Conservation (phyloP, 1,140 invertebrate species). For the Condylostylus longicornis region DNA sequence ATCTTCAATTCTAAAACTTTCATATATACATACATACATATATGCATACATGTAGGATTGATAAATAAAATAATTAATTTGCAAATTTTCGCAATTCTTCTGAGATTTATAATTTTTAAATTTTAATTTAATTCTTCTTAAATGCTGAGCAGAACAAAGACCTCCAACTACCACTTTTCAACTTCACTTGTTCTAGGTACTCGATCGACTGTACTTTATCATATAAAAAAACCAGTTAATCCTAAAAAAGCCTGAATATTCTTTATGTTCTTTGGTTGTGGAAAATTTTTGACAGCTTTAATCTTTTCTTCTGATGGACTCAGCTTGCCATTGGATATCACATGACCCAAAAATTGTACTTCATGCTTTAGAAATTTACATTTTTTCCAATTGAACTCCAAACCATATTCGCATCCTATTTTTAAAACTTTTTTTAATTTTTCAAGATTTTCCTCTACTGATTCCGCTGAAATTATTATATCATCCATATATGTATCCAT, state of each 20-base stretch:
- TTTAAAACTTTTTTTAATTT: constrained; percentile 15
- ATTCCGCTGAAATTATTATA: constrained; percentile 24
- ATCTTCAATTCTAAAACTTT: too few species aligned
- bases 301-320: constrained; percentile 17
- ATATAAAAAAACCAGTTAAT: constrained; percentile 5
- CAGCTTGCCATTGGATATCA: constrained; percentile 11
- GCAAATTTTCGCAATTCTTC: too few species aligned
- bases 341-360: constrained; percentile 25
- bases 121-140: too few species aligned
- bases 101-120: too few species aligned
- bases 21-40: too few species aligned
- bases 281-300: constrained; percentile 21
- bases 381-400: constrained; percentile 30
- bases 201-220: too few species aligned
- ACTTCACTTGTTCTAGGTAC: too few species aligned
- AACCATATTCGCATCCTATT: constrained; percentile 17
- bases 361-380: constrained; percentile 15
- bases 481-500: constrained; percentile 33
- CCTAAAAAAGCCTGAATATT: constrained; percentile 13
- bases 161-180: too few species aligned
- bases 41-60: too few species aligned
- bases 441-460: constrained; percentile 7
- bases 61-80: too few species aligned
- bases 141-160: too few species aligned
- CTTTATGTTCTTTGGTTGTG: constrained; percentile 17